phyloP scores from a whole-genome alignment of 2,888 invertebrate species.

The Drosophila austrosaltans region DNA sequence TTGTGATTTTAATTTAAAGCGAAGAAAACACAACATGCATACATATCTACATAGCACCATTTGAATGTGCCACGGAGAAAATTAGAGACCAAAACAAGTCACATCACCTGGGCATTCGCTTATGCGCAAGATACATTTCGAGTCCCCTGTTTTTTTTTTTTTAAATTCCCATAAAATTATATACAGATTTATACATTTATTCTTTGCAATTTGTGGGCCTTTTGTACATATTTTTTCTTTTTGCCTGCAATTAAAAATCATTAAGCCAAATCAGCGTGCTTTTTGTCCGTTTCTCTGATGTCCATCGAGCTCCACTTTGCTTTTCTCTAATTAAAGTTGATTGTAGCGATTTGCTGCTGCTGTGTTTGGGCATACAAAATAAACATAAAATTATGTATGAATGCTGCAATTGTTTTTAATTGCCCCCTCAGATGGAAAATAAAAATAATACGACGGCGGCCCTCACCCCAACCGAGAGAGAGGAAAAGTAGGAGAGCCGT shows the following conservation, averaged over 20 bases:
- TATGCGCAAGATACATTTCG: not conserved
- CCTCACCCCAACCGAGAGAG: not conserved
- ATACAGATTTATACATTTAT: not conserved
- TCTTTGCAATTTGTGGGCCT: constrained; percentile 7
- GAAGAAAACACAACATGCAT: not conserved
- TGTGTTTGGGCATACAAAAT: constrained; percentile 40
- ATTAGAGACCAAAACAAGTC: too few species aligned
- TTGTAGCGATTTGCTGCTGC: constrained; percentile 55
- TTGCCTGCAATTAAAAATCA: constrained; percentile 65
- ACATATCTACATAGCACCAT: too few species aligned
- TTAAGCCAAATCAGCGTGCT: constrained; percentile 65
- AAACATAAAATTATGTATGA: constrained; percentile 28
- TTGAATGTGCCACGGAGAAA: too few species aligned
- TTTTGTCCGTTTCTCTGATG: constrained; percentile 17
- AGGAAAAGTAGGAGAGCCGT: not conserved
- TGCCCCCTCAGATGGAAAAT: constrained; percentile 26
- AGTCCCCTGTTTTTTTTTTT: not conserved
- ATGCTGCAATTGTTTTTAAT: constrained; percentile 66
- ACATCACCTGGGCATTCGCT: too few species aligned
- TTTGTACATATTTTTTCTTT: constrained; percentile 52
- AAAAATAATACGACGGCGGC: not conserved
- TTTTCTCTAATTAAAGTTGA: constrained; percentile 64
- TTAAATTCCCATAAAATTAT: not conserved
- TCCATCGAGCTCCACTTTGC: constrained; percentile 37
- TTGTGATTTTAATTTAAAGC: constrained; percentile 34